Evolutionary conservation across 1,140 invertebrate genomes (phyloP), one percentile per base, ranked within the genome.

Genomic region (Temnothorax nylanderi): DNA sequence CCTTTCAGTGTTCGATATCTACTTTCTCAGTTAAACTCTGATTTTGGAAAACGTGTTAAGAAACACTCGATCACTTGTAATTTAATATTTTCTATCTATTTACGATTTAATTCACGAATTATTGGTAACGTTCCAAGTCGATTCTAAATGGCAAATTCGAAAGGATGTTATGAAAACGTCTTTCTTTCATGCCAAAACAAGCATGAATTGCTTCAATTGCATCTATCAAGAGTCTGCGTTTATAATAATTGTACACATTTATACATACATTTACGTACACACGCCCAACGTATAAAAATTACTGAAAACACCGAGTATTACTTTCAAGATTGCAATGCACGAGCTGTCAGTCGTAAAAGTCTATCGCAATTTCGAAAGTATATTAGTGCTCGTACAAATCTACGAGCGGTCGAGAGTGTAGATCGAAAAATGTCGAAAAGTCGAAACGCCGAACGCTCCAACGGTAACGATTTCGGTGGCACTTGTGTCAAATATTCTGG

Each of bases 401-500:
- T 82, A 58, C 78, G n/a, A 51, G 34, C 21, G 51, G 37, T 56
- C 37, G 69, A 47, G 80, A 32, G 49, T 37, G 21, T 60, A 74
- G 41, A 84, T 84, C 54, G 80, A 37, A 84, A 84, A 84, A 75
- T 49, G 69, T 75, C 69, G 32, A 74, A 82, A 82, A 84, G 80
- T 84, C 80, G 80, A 60, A 84, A 84, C 69, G 56, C 69, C 67
- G 41, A 71, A 51, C 37, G 41, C 26, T 34, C 37, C 37, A 56
- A 84, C 44, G 44, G 64, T 81, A 84, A 84, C 80, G 54, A 75
- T 84, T 84, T 62, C 41, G 69, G 80, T 84, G 44, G 69, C 56
- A 84, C 26, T 84, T 69, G 56, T 84, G 80, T 84, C 80, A 84
- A 84, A 84, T 75, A 69, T 84, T 75, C 69, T 75, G 80, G 80